phyloP scores from a whole-genome alignment of 2,797 vertebrate species.

The Lacerta bilineata region DNA sequence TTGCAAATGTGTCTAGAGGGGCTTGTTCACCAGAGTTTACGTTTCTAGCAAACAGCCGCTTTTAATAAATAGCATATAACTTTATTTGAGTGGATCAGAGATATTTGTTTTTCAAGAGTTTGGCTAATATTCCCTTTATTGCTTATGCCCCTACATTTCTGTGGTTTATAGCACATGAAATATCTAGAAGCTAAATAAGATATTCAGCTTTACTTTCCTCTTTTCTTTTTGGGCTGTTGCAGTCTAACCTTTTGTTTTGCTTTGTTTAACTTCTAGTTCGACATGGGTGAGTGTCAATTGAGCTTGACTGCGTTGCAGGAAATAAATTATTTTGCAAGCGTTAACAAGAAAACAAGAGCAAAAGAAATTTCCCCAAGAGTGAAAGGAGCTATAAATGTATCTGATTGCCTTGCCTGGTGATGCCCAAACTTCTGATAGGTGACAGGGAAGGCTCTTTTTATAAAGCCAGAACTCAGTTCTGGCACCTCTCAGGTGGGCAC shows the following conservation, averaged over 20 bases:
- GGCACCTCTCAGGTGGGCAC: too few species aligned
- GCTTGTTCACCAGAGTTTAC: slow-evolving; percentile 46
- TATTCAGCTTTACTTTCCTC: neutral
- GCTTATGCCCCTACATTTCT: neutral
- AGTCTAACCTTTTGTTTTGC: neutral
- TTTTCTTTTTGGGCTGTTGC: neutral
- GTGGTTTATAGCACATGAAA: slow-evolving; percentile 9
- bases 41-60: slow-evolving; percentile 53
- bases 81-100: slow-evolving; percentile 35
- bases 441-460: neutral
- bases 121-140: neutral
- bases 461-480: too few species aligned
- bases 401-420: neutral
- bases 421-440: neutral
- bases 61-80: slow-evolving; percentile 10
- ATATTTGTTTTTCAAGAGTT: neutral
- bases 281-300: neutral
- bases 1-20: slow-evolving; percentile 53
- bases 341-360: neutral
- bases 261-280: neutral
- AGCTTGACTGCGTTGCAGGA: neutral
- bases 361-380: neutral
- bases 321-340: neutral
- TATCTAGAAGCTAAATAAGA: neutral
- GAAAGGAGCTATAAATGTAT: neutral